These are phyloP conservation scores for Amorpha juglandis DNA, from an alignment of 2,888 invertebrate genomes.

Conservation along the genomic window DNA sequence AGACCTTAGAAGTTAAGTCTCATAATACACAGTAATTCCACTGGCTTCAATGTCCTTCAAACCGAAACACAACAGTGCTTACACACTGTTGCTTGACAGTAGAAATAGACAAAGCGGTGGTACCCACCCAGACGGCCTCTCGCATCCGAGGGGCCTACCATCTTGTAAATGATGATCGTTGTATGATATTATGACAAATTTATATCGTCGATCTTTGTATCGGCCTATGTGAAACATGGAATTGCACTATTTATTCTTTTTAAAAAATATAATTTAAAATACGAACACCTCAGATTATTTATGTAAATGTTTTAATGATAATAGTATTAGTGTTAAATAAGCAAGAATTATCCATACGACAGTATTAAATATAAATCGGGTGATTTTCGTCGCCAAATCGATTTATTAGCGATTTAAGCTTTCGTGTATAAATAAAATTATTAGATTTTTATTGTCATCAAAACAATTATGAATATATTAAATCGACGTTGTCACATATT, in stretches of 20 bases:
- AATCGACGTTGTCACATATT: neutral
- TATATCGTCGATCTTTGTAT: neutral
- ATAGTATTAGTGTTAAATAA: neutral
- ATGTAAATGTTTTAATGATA: constrained; percentile 5
- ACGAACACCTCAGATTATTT: neutral
- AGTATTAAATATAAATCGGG: neutral
- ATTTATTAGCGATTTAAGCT: neutral
- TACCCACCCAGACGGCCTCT: no score
- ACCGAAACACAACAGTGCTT: no score
- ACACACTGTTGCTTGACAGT: no score
- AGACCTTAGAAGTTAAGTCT: no score
- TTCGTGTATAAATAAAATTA: neutral
- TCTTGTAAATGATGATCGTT: no score
- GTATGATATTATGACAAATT: no score
- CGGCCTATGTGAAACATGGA: neutral
- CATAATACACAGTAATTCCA: no score
- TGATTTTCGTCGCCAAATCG: neutral
- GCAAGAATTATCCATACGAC: neutral
- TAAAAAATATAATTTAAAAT: neutral
- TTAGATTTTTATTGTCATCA: neutral
- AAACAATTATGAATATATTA: constrained; percentile 10
- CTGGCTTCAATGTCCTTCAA: no score
- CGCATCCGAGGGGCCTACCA: no score
- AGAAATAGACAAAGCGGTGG: no score
- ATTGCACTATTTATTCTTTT: neutral